Percentiles rank a stretch among this genome's conserved stretches.
Evolutionary conservation across 2,113 vertebrate genomes (phyloP).

Genomic region (Carassius auratus): DNA sequence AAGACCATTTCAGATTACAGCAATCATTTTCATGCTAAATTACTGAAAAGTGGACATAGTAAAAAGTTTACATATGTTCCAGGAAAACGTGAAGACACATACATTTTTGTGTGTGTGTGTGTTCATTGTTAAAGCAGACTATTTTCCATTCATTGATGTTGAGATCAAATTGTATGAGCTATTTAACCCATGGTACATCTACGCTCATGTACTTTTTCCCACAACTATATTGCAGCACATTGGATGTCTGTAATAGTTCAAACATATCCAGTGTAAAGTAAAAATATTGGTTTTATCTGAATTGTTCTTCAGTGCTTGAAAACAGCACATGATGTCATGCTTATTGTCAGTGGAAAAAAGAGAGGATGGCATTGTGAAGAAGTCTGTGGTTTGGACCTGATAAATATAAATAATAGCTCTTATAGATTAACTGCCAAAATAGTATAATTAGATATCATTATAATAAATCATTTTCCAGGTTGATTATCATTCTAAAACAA

Average conservation of each 20-base stretch:
- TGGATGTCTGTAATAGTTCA: neutral
- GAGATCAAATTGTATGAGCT: neutral
- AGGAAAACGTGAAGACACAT: neutral
- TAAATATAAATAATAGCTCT: constrained; percentile 26
- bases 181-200: neutral
- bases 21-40: neutral
- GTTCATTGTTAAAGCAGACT: neutral
- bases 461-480: constrained; percentile 41
- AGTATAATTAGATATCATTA: constrained; percentile 46
- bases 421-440: constrained; percentile 41
- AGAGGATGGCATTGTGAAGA: neutral
- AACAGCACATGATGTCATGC: neutral
- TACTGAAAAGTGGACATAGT: neutral
- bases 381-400: neutral
- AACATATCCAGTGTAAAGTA: neutral
- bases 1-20: neutral
- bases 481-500: constrained; percentile 27
- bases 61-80: neutral
- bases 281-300: neutral
- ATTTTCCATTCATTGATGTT: neutral
- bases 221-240: neutral
- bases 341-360: neutral
- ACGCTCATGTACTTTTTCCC: neutral
- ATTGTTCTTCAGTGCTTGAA: neutral
- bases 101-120: neutral